These are phyloP conservation scores for Caenorhabditis sp. DNA, from an alignment of 2,888 invertebrate species.

Conservation along the genomic window DNA sequence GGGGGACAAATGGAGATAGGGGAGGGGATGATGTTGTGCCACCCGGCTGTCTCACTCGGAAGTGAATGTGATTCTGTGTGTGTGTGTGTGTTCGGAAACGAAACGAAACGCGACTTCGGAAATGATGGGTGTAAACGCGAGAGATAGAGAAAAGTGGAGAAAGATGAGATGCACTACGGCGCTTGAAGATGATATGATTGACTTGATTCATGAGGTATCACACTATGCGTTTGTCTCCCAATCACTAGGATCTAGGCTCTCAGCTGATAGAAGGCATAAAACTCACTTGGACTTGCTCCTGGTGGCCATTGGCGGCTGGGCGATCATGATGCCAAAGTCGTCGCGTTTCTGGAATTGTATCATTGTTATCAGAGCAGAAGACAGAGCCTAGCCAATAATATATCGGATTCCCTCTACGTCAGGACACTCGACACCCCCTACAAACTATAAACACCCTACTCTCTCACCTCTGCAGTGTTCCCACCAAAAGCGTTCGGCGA, in stretches of 20 bases:
- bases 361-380: not conserved
- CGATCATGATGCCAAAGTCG: slow-evolving; percentile 70
- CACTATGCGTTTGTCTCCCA: slow-evolving; percentile 1
- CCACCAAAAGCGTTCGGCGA: slow-evolving; percentile 66
- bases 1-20: too few species aligned
- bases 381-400: too few species aligned
- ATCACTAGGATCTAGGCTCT: too few species aligned
- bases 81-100: too few species aligned
- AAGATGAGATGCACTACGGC: slow-evolving; percentile 27
- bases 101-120: slow-evolving; percentile 58
- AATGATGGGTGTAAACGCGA: slow-evolving; percentile 37
- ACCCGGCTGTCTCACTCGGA: slow-evolving; percentile 55
- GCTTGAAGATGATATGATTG: slow-evolving; percentile 48
- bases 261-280: too few species aligned
- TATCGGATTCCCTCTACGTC: not conserved
- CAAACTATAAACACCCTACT: slow-evolving; percentile 25
- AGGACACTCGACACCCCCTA: slow-evolving; percentile 38
- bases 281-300: slow-evolving; percentile 57
- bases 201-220: slow-evolving; percentile 44
- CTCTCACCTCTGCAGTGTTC: slow-evolving; percentile 59
- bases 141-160: slow-evolving; percentile 36
- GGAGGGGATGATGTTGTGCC: slow-evolving; percentile 29
- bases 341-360: slow-evolving; percentile 57
- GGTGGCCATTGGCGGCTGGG: slow-evolving; percentile 33
- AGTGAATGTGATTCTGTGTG: slow-evolving; percentile 20